Conservation (phyloP, 2,888 invertebrate genomes). For the Nasonovia ribisnigri region DNA sequence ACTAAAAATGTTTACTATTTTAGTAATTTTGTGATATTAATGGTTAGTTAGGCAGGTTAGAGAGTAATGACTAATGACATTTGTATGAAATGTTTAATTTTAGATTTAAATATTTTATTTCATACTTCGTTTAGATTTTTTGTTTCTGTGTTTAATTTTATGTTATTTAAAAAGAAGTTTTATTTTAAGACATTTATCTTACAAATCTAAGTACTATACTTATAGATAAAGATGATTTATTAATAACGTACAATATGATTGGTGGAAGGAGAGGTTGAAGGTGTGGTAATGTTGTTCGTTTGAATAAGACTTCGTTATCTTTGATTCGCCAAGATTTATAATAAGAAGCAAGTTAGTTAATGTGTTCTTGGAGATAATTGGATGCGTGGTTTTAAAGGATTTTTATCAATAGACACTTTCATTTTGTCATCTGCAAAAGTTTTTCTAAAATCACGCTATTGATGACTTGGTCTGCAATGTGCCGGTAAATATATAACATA, state of each 20-base stretch:
- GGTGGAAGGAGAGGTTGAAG: not conserved
- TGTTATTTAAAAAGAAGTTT: no score
- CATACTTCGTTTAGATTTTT: no score
- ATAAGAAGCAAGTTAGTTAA: not conserved
- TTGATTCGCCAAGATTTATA: not conserved
- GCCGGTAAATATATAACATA: not conserved
- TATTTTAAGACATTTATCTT: no score
- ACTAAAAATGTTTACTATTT: no score
- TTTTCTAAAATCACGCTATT: not conserved
- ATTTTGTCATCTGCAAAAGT: not conserved
- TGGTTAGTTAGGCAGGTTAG: no score
- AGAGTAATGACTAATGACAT: no score
- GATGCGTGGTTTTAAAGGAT: no score
- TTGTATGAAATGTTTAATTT: no score
- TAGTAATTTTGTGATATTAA: no score
- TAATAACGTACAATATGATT: not conserved
- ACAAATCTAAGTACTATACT: no score
- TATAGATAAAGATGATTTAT: not conserved
- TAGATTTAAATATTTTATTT: no score
- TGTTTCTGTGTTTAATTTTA: no score
- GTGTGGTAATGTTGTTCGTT: not conserved
- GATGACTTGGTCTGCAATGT: not conserved
- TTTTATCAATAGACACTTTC: not conserved
- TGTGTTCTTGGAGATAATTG: not conserved
- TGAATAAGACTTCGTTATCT: not conserved